These are phyloP conservation scores for Listronotus oregonensis DNA, from an alignment of 1,140 invertebrate genomes.

Conservation along the genomic window DNA sequence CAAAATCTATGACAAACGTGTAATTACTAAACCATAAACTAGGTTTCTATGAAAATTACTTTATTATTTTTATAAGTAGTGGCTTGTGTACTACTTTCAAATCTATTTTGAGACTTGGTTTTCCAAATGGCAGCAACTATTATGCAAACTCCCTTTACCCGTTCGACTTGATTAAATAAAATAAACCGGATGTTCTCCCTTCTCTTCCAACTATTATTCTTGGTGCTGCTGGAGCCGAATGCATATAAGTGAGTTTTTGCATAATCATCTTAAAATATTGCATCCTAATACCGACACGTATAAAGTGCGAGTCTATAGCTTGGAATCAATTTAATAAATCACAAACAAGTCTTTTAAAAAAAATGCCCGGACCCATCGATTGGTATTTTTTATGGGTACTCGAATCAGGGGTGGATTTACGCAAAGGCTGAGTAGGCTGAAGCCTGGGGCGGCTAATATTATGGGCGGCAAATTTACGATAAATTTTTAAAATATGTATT, in stretches of 20 bases:
- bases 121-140: too few species aligned
- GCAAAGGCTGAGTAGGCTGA: too few species aligned
- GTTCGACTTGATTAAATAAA: constrained; percentile 20
- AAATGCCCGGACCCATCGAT: too few species aligned
- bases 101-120: constrained; percentile 20
- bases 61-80: constrained; percentile 2
- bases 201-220: constrained; percentile 20
- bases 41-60: not conserved
- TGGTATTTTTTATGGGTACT: too few species aligned
- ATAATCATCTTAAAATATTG: not conserved
- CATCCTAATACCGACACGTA: not conserved
- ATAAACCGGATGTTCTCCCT: constrained; percentile 33
- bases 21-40: constrained; percentile 5
- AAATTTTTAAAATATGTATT: too few species aligned
- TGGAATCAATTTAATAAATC: too few species aligned
- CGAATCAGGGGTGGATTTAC: too few species aligned
- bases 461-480: too few species aligned
- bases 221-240: constrained; percentile 9
- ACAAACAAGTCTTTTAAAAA: too few species aligned
- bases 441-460: too few species aligned
- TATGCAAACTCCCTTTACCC: constrained; percentile 23
- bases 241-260: constrained; percentile 26
- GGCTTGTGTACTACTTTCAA: constrained; percentile 6
- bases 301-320: not conserved
- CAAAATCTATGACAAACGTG: not conserved